Evolutionary conservation across 2,888 invertebrate species (phyloP), one percentile per base, ranked within the genome.

Genomic region (Ariolimax columbianus): DNA sequence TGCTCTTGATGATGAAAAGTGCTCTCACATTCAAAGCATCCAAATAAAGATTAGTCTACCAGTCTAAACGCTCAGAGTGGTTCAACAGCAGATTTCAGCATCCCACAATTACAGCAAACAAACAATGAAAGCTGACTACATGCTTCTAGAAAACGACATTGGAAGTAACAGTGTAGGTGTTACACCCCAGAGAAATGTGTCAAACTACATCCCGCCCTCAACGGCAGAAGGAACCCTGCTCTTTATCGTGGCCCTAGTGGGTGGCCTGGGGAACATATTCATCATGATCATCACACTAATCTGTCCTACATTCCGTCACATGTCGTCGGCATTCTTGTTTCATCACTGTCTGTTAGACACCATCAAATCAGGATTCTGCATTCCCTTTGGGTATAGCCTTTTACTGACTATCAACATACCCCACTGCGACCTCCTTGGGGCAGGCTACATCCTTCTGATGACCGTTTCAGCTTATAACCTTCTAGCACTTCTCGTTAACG

Each of bases 391-490:
- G 7, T 91, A 91, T 80, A 91, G 91, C 70, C 87, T 93, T 68
- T 86, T 93, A 33, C 86, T 89, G 30, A 86, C 88, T 11, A 77
- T 87, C 14, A 89, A 88, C 40, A 91, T 91, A 9, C 88, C 89
- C 7, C 89, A 89, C 83, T 98, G 97, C 93, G 97, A 97, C 36
- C 95, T 97, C 88, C 96, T 97, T 77, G 97, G 97, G 94, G 97
- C 97, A 11, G 97, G 97, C 19, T 98, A 97, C 94, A 95, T 98
- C 81, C 95, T 97, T 88, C 95, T 97, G 92, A 97, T 97, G 91
- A 97, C 97, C 75, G 97, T 97, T 81, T 97, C 97, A 80, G 97
- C 97, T 78, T 97, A 98, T 93, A 98, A 98, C 94, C 97, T 97
- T 96, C 96, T 97, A 89, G 94, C 93, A 0, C 90, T 94, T 23